phyloP scores from a whole-genome alignment of 2,888 invertebrate species.

The Ommatoiulus sabulosus region DNA sequence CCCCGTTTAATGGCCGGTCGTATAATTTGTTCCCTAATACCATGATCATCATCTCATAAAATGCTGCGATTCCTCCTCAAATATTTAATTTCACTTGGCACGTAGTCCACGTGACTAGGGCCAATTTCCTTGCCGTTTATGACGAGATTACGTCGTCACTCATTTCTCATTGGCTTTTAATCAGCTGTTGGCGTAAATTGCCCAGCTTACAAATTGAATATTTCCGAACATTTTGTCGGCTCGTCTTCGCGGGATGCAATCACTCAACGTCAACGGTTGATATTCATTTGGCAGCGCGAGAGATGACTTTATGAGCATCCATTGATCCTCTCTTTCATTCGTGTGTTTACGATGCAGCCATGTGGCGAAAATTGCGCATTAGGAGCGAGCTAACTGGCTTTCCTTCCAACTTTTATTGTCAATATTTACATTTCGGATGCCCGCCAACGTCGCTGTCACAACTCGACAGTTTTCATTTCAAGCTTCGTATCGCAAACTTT shows the following conservation, averaged over 20 bases:
- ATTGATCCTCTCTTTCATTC: not conserved
- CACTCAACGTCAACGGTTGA: not conserved
- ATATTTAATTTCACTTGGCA: not conserved
- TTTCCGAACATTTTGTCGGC: not conserved
- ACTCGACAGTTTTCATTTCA: not conserved
- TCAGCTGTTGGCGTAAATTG: not conserved
- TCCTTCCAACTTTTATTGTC: not conserved
- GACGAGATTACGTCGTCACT: not conserved
- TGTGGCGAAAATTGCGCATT: not conserved
- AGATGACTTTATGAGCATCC: slow-evolving; percentile 24
- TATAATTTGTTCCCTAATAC: not conserved
- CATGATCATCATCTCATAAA: not conserved
- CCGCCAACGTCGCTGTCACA: not conserved
- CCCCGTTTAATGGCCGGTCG: not conserved
- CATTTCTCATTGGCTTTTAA: not conserved
- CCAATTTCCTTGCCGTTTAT: not conserved
- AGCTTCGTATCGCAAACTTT: not conserved
- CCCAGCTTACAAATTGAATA: not conserved
- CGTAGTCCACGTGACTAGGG: not conserved
- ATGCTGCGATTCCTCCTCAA: not conserved
- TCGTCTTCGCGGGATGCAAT: slow-evolving; percentile 2
- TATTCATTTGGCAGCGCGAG: not conserved
- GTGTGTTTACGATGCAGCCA: not conserved
- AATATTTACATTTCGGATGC: slow-evolving; percentile 1
- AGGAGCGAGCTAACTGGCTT: not conserved